Conservation (phyloP, 2,888 invertebrate genomes). For the Polyommatus icarus region DNA sequence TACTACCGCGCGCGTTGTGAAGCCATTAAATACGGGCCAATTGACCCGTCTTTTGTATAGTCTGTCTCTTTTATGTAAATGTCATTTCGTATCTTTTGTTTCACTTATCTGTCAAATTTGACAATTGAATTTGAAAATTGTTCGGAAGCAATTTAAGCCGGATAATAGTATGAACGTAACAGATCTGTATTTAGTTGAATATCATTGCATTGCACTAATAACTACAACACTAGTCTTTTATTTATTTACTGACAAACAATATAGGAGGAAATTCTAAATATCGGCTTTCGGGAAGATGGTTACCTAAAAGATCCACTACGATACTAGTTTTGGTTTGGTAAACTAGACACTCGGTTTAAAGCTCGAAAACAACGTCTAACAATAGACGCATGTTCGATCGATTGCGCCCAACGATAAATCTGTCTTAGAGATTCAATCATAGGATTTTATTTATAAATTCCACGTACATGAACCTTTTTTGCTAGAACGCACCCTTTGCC, state of each 20-base stretch:
- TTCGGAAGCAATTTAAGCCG: too few relatives aligned
- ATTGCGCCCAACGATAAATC: constrained; percentile 17
- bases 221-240: too few relatives aligned
- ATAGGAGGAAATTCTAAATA: neutral
- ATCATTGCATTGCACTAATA: too few relatives aligned
- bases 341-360: neutral
- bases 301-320: neutral
- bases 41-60: too few relatives aligned
- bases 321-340: neutral
- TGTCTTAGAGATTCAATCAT: constrained; percentile 26
- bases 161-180: too few relatives aligned
- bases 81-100: too few relatives aligned
- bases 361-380: neutral
- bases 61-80: too few relatives aligned
- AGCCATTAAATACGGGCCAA: too few relatives aligned
- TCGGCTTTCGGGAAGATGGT: neutral
- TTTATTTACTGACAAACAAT: neutral
- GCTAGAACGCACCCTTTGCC: constrained; percentile 68
- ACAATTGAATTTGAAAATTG: too few relatives aligned
- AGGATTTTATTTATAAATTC: constrained; percentile 48
- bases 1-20: too few relatives aligned
- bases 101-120: too few relatives aligned
- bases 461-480: constrained; percentile 54
- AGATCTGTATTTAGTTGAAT: too few relatives aligned
- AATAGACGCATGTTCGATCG: constrained; percentile 5